phyloP scores from a whole-genome alignment of 2,888 invertebrate species.

The Noctua comes region DNA sequence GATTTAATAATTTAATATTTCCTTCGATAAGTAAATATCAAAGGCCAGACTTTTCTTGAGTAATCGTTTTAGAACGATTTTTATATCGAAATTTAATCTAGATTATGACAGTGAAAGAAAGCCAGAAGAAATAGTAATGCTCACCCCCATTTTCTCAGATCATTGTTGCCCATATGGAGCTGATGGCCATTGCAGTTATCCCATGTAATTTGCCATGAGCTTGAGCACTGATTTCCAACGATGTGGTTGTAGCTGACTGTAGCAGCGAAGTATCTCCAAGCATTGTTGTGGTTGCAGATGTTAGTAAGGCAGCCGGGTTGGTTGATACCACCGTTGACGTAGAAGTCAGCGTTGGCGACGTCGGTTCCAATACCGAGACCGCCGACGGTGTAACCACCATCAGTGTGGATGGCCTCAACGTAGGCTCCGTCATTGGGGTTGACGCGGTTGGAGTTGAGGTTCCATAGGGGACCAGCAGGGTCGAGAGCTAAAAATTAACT shows the following conservation, averaged over 20 bases:
- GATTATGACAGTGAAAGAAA: background rate
- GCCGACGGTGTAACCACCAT: conserved; percentile 83
- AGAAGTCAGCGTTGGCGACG: conserved; percentile 90
- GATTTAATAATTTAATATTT: background rate
- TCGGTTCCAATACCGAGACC: conserved; percentile 85
- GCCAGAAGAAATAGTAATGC: background rate
- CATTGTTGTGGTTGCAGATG: conserved; percentile 81
- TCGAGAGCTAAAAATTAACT: conserved; percentile 74
- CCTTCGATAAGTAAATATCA: background rate
- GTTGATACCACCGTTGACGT: conserved; percentile 89
- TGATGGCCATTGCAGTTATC: conserved; percentile 75
- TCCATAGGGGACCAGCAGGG: conserved; percentile 82
- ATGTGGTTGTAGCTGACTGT: conserved; percentile 78
- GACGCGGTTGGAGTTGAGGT: conserved; percentile 71
- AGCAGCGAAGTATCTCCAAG: conserved; percentile 80
- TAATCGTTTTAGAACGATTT: background rate
- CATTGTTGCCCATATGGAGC: conserved; percentile 77
- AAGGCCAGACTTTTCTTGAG: background rate
- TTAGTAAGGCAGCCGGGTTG: conserved; percentile 80
- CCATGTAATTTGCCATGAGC: conserved; percentile 70
- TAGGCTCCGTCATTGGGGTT: conserved; percentile 78
- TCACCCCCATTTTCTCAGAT: conserved; percentile 76
- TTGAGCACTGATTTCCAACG: conserved; percentile 74
- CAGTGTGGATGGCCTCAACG: conserved; percentile 86
- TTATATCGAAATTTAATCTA: background rate